Conservation (phyloP, 2,113 vertebrate species). For the Pelecanus crispus region DNA sequence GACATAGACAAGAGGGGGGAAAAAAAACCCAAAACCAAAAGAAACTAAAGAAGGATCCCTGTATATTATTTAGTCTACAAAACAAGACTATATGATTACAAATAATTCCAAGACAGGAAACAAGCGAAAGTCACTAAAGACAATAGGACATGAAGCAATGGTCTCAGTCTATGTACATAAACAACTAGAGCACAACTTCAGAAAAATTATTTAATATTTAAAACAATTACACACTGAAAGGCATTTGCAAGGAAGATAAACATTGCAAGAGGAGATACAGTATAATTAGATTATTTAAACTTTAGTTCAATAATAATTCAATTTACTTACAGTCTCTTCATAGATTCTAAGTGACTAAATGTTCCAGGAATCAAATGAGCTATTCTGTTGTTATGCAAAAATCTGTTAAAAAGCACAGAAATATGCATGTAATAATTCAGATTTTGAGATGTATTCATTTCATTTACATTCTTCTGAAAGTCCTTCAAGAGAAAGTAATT, state of each 20-base stretch:
- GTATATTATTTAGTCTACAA: background rate
- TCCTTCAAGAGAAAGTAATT: background rate
- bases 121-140: background rate
- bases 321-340: conserved; percentile 95
- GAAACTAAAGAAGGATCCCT: background rate
- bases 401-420: conserved; percentile 74
- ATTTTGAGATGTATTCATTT: background rate
- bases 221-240: background rate
- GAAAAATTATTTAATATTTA: background rate
- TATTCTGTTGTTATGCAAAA: conserved; percentile 98
- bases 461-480: background rate
- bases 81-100: background rate
- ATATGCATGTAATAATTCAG: background rate
- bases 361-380: conserved; percentile 90
- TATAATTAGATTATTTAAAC: background rate
- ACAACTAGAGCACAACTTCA: background rate
- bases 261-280: background rate
- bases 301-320: background rate
- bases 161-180: background rate
- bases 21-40: background rate
- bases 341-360: conserved; percentile 90
- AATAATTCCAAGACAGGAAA: background rate
- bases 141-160: background rate
- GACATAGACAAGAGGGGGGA: background rate
- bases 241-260: background rate